Percentiles rank a stretch among this genome's conserved stretches.
Evolutionary conservation across 2,797 vertebrate genomes (phyloP).

Genomic region (Poeciliopsis turneri): DNA sequence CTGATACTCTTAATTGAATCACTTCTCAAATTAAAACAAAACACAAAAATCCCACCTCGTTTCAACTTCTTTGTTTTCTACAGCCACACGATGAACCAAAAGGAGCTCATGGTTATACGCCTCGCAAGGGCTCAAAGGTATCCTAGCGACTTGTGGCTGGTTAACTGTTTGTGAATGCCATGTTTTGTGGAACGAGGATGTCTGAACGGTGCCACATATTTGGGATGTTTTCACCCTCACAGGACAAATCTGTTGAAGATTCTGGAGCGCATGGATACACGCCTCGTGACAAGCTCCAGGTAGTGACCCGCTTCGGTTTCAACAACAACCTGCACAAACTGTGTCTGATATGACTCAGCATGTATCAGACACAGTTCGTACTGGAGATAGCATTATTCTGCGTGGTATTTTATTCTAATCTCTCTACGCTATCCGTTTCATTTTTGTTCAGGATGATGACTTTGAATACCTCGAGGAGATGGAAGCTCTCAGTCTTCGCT

Average conservation of each 20-base stretch:
- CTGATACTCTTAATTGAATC: background rate
- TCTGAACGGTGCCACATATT: background rate
- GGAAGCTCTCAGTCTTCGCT: conserved; percentile 11
- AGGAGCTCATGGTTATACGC: conserved; percentile 51
- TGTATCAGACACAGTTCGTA: no score
- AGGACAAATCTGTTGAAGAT: conserved; percentile 45
- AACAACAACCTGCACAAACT: background rate
- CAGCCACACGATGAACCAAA: conserved; percentile 35
- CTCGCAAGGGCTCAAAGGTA: conserved; percentile 61
- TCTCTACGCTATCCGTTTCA: background rate
- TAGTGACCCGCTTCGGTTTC: conserved; percentile 14
- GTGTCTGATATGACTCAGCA: no score
- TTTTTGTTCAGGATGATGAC: conserved; percentile 28
- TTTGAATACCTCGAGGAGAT: conserved; percentile 34
- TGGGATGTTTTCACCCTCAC: background rate
- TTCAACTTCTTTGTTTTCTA: background rate
- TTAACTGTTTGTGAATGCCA: background rate
- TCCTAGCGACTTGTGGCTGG: background rate
- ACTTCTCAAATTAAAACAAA: background rate
- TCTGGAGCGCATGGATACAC: conserved; percentile 41
- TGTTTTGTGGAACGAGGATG: background rate
- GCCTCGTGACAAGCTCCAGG: conserved; percentile 42
- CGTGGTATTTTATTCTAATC: background rate
- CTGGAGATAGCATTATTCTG: background rate
- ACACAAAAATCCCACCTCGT: background rate